Conservation (phyloP, 2,797 vertebrate genomes). For the Limosa lapponica region DNA sequence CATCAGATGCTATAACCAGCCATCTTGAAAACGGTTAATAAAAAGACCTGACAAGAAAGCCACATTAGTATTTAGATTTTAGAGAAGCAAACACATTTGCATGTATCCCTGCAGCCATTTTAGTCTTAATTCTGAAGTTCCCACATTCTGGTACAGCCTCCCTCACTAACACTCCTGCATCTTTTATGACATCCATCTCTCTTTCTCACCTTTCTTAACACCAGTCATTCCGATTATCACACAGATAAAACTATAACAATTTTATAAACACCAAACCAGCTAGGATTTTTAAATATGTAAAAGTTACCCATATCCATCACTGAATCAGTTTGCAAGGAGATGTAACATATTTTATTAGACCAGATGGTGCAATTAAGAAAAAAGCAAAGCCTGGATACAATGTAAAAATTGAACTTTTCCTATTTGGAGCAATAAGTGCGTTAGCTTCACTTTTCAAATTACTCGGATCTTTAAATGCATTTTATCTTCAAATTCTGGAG, state of each 20-base stretch:
- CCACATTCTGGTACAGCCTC: background rate
- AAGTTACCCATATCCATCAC: background rate
- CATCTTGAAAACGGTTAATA: conserved; percentile 17
- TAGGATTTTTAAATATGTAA: background rate
- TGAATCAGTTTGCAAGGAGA: background rate
- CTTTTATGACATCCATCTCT: background rate
- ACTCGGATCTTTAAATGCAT: background rate
- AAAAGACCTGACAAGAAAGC: conserved; percentile 11
- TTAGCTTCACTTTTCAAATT: background rate
- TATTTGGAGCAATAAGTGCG: background rate
- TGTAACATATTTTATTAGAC: conserved; percentile 5
- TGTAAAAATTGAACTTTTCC: background rate
- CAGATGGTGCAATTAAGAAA: conserved; percentile 20
- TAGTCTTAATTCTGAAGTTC: background rate
- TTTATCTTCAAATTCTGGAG: background rate
- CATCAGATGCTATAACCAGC: background rate
- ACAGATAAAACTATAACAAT: background rate
- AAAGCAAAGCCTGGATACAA: background rate
- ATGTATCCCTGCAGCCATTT: background rate
- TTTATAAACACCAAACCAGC: background rate
- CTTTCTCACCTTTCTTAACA: conserved; percentile 12
- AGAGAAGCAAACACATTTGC: background rate
- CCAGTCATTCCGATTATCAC: background rate
- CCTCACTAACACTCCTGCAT: background rate
- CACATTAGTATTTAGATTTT: background rate